Evolutionary conservation across 2,797 vertebrate species (phyloP).

Genomic region (Emydoidea blandingii): DNA sequence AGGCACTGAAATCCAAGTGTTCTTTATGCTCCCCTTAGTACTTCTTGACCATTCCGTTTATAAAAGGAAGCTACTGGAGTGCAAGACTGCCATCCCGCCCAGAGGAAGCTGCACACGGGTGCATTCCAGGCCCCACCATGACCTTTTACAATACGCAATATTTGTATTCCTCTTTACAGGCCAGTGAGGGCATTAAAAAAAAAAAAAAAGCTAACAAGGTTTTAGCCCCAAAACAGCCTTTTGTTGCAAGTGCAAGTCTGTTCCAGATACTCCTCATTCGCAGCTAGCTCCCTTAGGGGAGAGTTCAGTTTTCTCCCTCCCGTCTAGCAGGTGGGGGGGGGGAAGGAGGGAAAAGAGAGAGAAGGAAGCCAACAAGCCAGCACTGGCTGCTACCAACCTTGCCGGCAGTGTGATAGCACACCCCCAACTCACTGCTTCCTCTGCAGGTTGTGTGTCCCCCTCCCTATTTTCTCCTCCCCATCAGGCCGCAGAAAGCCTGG

Average conservation of each 20-base stretch:
- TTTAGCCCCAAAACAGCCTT: background rate
- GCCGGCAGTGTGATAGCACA: background rate
- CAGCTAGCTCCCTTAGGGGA: background rate
- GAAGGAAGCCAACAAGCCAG: background rate
- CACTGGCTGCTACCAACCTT: background rate
- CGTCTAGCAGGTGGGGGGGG: too few species aligned
- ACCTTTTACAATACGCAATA: background rate
- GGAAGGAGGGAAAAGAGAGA: background rate
- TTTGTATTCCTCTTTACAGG: background rate
- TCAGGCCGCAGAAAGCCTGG: background rate
- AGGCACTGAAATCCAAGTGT: background rate
- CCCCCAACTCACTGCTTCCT: background rate
- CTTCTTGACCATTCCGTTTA: background rate
- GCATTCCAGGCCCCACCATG: background rate
- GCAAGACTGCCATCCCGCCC: background rate
- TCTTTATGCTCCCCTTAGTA: background rate
- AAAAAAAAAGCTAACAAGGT: background rate
- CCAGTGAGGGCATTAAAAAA: background rate
- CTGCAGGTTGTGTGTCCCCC: background rate
- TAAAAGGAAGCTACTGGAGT: background rate
- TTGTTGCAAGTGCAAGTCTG: background rate
- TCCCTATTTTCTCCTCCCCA: background rate
- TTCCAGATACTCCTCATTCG: background rate
- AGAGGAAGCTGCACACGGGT: background rate
- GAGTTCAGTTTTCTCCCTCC: fast-evolving